Percentiles rank a stretch among this genome's conserved stretches.
These are phyloP conservation scores for Cyclophora punctaria DNA, from an alignment of 2,888 invertebrate genomes.

Conservation along the genomic window DNA sequence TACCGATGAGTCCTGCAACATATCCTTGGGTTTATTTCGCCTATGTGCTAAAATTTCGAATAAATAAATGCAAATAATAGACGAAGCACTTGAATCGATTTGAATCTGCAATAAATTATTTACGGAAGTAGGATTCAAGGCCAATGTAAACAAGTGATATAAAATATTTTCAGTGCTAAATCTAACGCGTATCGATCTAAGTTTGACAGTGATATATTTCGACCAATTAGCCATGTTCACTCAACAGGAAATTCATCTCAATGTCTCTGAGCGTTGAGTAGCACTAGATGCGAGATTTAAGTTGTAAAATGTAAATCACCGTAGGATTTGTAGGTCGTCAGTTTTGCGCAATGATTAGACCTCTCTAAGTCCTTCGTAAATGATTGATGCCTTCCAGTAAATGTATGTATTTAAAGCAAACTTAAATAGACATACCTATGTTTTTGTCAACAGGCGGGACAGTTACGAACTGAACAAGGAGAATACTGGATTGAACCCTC, in stretches of 20 bases:
- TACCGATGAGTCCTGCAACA: too few relatives aligned
- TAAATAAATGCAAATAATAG: constrained; percentile 6
- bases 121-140: constrained; percentile 8
- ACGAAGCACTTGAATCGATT: too few relatives aligned
- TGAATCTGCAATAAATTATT: neutral
- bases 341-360: too few relatives aligned
- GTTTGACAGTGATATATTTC: constrained; percentile 22
- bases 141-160: constrained; percentile 13
- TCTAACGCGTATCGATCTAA: constrained; percentile 20
- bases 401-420: neutral
- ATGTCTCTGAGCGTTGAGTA: constrained; percentile 7
- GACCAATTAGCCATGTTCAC: constrained; percentile 23
- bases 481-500: constrained; percentile 85
- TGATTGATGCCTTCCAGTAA: neutral
- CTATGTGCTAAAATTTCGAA: too few relatives aligned
- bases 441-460: constrained; percentile 74
- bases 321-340: too few relatives aligned
- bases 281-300: too few relatives aligned
- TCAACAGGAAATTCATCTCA: constrained; percentile 23
- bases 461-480: constrained; percentile 78
- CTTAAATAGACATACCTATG: neutral
- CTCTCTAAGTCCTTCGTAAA: too few relatives aligned
- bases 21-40: too few relatives aligned
- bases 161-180: constrained; percentile 17
- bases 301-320: too few relatives aligned